A percentile compares a stretch with the other conserved stretches of the same genome.
These are phyloP conservation scores for Austrolebias charrua DNA, from an alignment of 2,797 vertebrate species.

Conservation along the genomic window DNA sequence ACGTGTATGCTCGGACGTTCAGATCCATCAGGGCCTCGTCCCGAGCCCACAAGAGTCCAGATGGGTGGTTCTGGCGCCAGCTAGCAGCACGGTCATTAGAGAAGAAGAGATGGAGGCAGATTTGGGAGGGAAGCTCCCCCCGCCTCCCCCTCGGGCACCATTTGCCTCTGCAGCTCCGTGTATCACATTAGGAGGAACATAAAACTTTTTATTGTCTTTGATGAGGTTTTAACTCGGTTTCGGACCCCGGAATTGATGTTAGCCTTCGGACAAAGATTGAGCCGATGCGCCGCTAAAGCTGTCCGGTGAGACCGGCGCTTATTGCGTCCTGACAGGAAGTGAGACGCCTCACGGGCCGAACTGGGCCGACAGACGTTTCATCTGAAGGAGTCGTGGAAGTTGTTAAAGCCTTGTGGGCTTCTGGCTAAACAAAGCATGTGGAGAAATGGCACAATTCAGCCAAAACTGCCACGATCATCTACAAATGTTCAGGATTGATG, in stretches of 20 bases:
- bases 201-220: conserved; percentile 62
- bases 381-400: conserved; percentile 13
- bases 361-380: conserved; percentile 23
- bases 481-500: no score
- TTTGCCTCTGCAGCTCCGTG: conserved; percentile 56
- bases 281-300: conserved; percentile 48
- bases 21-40: conserved; percentile 43
- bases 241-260: conserved; percentile 48
- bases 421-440: not conserved
- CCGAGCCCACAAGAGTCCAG: conserved; percentile 58
- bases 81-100: conserved; percentile 68
- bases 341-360: conserved; percentile 47
- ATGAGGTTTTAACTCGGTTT: conserved; percentile 65
- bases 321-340: conserved; percentile 43
- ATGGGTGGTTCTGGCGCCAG: conserved; percentile 70
- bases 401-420: not conserved
- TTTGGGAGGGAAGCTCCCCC: conserved; percentile 48
- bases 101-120: conserved; percentile 51
- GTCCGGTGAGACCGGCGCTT: conserved; percentile 40
- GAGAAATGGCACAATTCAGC: not conserved
- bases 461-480: not conserved
- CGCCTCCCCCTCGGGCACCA: conserved; percentile 59
- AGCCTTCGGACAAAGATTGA: conserved; percentile 45
- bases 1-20: conserved; percentile 11
- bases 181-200: conserved; percentile 59